Percentiles rank a stretch among this genome's conserved stretches.
These are phyloP conservation scores for Branchellion lobata DNA, from an alignment of 2,888 invertebrate genomes.

Conservation along the genomic window DNA sequence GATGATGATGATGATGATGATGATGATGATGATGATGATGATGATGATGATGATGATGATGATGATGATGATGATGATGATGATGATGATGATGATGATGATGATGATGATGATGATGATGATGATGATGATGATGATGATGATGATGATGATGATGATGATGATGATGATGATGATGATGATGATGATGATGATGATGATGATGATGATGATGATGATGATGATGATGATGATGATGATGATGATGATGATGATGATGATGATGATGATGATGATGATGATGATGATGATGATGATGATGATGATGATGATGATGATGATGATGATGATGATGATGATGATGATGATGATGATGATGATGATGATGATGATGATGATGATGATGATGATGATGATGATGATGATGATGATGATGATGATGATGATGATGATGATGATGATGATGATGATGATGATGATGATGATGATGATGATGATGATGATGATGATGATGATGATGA, in stretches of 20 bases:
- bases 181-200: slow-evolving; percentile 9
- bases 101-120: slow-evolving; percentile 9
- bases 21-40: too few relatives aligned
- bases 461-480: slow-evolving; percentile 9
- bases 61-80: too few relatives aligned
- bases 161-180: slow-evolving; percentile 9
- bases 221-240: slow-evolving; percentile 9
- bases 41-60: too few relatives aligned
- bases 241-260: slow-evolving; percentile 9
- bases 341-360: slow-evolving; percentile 9
- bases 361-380: slow-evolving; percentile 9
- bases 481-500: slow-evolving; percentile 9
- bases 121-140: slow-evolving; percentile 9
- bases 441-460: slow-evolving; percentile 9
- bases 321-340: slow-evolving; percentile 9
- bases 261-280: slow-evolving; percentile 9
- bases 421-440: slow-evolving; percentile 9
- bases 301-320: slow-evolving; percentile 9
- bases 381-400: slow-evolving; percentile 9
- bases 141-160: slow-evolving; percentile 9
- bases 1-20: too few relatives aligned
- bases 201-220: slow-evolving; percentile 9
- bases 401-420: slow-evolving; percentile 9
- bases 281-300: slow-evolving; percentile 9
- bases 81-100: too few relatives aligned